Percentiles rank a stretch among this genome's conserved stretches.
These are phyloP conservation scores for pig (Sus scrofa) DNA, from an alignment of 2,113 vertebrate species.

Conservation along the genomic window T2T-Sscrofa CM000825.6:64758001-64758500, in stretches of 20 bases:
- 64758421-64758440: background rate
- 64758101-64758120: background rate
- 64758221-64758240: background rate
- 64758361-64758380: background rate
- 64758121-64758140: conserved; percentile 9
- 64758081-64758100: background rate
- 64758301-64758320: background rate
- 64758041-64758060: no score
- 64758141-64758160: background rate
- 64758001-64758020: background rate
- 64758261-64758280: no score
- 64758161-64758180: background rate
- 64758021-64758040: background rate
- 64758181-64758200: background rate
- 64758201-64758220: background rate
- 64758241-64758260: no score
- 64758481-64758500: background rate
- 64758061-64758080: background rate
- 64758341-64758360: background rate
- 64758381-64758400: background rate
- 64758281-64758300: no score
- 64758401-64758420: background rate
- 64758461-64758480: background rate
- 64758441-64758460: background rate
- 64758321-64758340: background rate